These are phyloP conservation scores for Sebastes diploproa DNA, from an alignment of 2,797 vertebrate genomes.

Conservation along the genomic window DNA sequence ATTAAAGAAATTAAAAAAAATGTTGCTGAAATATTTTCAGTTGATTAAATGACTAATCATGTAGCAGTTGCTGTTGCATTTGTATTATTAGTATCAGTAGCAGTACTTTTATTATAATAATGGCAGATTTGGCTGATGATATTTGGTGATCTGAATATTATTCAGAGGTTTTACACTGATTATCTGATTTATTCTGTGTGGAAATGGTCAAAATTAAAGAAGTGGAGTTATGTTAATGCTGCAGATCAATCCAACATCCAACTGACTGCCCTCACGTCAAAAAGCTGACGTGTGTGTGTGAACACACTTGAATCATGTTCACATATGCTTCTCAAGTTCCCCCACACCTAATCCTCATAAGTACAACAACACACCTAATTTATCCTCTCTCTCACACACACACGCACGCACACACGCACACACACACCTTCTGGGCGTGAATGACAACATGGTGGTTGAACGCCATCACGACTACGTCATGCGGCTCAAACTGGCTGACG, in stretches of 20 bases:
- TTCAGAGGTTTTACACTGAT: background rate
- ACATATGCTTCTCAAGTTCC: too few species aligned
- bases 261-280: background rate
- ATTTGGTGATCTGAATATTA: too few species aligned
- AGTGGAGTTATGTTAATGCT: background rate
- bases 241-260: background rate
- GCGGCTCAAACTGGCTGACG: conserved; percentile 87
- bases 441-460: conserved; percentile 82
- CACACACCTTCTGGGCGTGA: conserved; percentile 87
- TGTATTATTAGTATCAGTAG: too few species aligned
- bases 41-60: too few species aligned
- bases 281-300: background rate
- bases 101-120: too few species aligned
- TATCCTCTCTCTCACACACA: background rate
- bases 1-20: too few species aligned
- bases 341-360: background rate
- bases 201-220: background rate
- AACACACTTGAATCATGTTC: too few species aligned
- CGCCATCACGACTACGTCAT: conserved; percentile 85
- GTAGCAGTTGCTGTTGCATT: too few species aligned
- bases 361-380: background rate
- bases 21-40: too few species aligned
- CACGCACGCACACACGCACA: conserved; percentile 40
- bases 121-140: too few species aligned
- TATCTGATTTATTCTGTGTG: background rate